These are phyloP conservation scores for Lathronympha strigana DNA, from an alignment of 2,888 invertebrate species.

Conservation along the genomic window DNA sequence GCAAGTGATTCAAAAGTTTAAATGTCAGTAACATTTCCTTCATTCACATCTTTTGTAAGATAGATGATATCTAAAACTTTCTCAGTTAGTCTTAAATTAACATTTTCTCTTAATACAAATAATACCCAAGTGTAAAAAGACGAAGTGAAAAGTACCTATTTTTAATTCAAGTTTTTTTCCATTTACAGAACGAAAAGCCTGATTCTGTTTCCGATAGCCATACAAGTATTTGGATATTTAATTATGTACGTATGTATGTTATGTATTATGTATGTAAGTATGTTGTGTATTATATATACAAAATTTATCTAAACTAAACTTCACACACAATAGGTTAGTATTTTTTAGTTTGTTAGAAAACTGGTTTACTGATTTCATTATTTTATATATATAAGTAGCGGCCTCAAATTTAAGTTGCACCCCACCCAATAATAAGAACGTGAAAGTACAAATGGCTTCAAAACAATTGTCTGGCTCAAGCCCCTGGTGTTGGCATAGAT, in stretches of 20 bases:
- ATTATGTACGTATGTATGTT: not conserved
- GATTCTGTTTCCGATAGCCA: not conserved
- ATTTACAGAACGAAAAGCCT: not conserved
- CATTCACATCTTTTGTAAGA: not conserved
- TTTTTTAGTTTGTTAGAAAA: too few relatives aligned
- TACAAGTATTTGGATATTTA: not conserved
- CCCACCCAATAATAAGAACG: too few relatives aligned
- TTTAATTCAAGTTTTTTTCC: not conserved
- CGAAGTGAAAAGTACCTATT: conserved; percentile 17
- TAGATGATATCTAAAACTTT: not conserved
- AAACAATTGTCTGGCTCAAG: too few relatives aligned
- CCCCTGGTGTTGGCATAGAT: too few relatives aligned
- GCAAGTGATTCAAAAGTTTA: not conserved
- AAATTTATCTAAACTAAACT: too few relatives aligned
- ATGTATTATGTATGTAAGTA: too few relatives aligned
- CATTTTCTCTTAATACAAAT: conserved; percentile 9
- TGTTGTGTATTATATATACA: too few relatives aligned
- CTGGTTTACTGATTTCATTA: too few relatives aligned
- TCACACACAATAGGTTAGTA: too few relatives aligned
- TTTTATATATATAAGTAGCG: too few relatives aligned
- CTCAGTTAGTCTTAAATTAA: not conserved
- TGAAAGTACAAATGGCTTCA: too few relatives aligned
- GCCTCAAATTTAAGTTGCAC: too few relatives aligned
- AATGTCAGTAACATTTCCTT: not conserved
- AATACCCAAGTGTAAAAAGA: conserved; percentile 15